Conservation (phyloP, 2,888 invertebrate species). For the Scaptodrosophila latifasciaeformis region DNA sequence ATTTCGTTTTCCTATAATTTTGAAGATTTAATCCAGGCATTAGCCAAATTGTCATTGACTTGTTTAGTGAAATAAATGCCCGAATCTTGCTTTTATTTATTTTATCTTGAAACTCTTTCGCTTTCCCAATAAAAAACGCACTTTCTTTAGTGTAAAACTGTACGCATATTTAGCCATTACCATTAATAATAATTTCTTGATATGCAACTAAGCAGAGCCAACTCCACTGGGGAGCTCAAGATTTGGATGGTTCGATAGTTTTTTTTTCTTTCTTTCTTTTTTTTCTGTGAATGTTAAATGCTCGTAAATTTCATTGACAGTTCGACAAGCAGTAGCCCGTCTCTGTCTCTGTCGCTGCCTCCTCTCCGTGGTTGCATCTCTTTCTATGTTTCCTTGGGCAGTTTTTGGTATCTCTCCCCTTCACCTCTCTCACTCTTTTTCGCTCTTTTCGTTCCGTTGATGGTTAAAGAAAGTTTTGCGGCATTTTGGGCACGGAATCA, state of each 20-base stretch:
- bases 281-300: background rate
- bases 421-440: too few species aligned
- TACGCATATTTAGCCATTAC: background rate
- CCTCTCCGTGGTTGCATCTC: too few species aligned
- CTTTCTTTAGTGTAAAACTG: slow-evolving; percentile 2
- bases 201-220: background rate
- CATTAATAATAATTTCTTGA: slow-evolving; percentile 8
- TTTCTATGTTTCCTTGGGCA: too few species aligned
- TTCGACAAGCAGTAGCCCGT: too few species aligned
- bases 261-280: background rate
- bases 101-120: background rate
- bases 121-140: background rate
- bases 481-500: slow-evolving; percentile 3
- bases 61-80: background rate
- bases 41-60: too few species aligned
- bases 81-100: background rate
- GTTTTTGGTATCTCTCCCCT: too few species aligned
- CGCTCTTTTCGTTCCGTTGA: too few species aligned
- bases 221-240: too few species aligned
- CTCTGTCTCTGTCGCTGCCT: too few species aligned
- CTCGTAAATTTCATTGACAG: slow-evolving; percentile 3
- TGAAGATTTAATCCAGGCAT: too few species aligned
- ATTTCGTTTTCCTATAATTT: too few species aligned
- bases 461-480: too few species aligned
- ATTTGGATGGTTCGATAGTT: background rate